Conservation (phyloP, 2,888 invertebrate genomes). For the Incurvaria masculella region DNA sequence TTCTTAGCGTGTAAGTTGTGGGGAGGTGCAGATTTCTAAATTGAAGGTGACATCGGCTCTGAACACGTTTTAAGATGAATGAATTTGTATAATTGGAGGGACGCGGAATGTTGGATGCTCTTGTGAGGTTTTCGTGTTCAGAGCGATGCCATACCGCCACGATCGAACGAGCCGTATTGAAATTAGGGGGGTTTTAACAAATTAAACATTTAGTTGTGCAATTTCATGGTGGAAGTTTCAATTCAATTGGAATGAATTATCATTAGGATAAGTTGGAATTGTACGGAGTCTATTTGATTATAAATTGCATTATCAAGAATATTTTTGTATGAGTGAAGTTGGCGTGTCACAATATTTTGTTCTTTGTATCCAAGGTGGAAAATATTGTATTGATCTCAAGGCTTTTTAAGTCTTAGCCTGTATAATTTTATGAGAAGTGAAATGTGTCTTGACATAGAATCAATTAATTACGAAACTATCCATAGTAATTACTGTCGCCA, state of each 20-base stretch:
- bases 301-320: neutral
- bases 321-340: neutral
- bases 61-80: neutral
- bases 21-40: neutral
- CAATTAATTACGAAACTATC: neutral
- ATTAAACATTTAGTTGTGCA: neutral
- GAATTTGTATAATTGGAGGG: neutral
- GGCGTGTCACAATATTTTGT: neutral
- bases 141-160: too few relatives aligned
- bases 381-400: neutral
- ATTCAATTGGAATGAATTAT: neutral
- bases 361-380: neutral
- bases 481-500: neutral
- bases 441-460: neutral
- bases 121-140: neutral
- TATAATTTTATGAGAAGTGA: neutral
- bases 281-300: neutral
- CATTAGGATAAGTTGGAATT: neutral
- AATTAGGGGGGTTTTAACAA: neutral
- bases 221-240: neutral
- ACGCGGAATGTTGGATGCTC: neutral
- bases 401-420: neutral
- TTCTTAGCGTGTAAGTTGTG: neutral
- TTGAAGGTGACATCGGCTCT: too few relatives aligned
- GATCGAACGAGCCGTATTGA: neutral